Evolutionary conservation across 2,888 invertebrate genomes (phyloP).

Genomic region (Alviniconcha strummeri): DNA sequence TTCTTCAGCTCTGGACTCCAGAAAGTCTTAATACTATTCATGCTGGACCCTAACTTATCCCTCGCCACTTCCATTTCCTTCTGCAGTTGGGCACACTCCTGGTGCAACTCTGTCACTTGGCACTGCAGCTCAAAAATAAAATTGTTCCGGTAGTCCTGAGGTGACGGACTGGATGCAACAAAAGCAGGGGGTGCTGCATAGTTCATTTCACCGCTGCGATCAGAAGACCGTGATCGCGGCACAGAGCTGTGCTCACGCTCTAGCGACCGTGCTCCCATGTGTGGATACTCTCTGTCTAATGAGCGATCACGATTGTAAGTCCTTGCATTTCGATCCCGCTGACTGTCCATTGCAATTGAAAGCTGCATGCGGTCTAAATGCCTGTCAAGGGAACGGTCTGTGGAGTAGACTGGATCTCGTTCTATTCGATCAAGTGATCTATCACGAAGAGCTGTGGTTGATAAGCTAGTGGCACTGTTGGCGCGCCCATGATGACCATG

Average conservation of each 20-base stretch:
- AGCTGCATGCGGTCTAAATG: slow-evolving; percentile 53
- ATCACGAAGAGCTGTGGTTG: slow-evolving; percentile 59
- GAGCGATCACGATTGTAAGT: slow-evolving; percentile 77
- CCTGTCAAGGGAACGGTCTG: slow-evolving; percentile 72
- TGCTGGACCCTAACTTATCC: slow-evolving; percentile 97
- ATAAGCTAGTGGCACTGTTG: slow-evolving; percentile 56
- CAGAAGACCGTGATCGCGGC: slow-evolving; percentile 63
- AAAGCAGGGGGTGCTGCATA: slow-evolving; percentile 38
- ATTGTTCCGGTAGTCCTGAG: slow-evolving; percentile 59
- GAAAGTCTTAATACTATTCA: slow-evolving; percentile 99
- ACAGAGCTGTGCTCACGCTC: slow-evolving; percentile 65
- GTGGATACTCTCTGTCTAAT: slow-evolving; percentile 77
- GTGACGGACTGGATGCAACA: slow-evolving; percentile 40
- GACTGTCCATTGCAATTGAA: slow-evolving; percentile 45
- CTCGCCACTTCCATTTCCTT: slow-evolving; percentile 82
- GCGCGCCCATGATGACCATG: slow-evolving; percentile 45
- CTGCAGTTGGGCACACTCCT: slow-evolving; percentile 86
- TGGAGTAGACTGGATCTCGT: slow-evolving; percentile 45
- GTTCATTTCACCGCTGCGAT: slow-evolving; percentile 58
- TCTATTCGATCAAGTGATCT: slow-evolving; percentile 63
- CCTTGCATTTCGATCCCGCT: slow-evolving; percentile 37
- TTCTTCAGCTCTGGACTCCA: slow-evolving; percentile 99
- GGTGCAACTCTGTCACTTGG: slow-evolving; percentile 95
- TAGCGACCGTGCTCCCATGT: slow-evolving; percentile 70
- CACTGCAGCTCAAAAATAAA: slow-evolving; percentile 74